Percentiles rank a stretch among this genome's conserved stretches.
Conservation (phyloP, 2,797 vertebrate genomes). For the Podarcis lilfordi region DNA sequence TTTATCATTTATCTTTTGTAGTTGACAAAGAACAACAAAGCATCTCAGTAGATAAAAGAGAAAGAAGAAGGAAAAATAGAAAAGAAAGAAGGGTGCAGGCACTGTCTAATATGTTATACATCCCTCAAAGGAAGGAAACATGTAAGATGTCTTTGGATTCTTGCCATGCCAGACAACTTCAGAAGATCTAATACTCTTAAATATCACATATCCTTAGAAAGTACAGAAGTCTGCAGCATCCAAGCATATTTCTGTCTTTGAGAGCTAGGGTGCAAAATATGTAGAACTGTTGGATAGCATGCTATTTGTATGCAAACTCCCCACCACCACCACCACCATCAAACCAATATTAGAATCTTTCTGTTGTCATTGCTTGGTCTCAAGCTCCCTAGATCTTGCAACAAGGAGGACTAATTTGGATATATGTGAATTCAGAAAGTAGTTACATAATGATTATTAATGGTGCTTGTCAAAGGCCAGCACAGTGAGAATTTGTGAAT, state of each 20-base stretch:
- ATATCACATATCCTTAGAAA: slow-evolving; percentile 40
- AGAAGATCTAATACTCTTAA: slow-evolving; percentile 44
- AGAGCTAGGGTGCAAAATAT: slow-evolving; percentile 47
- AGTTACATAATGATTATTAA: slow-evolving; percentile 76
- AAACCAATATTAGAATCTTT: slow-evolving; percentile 75
- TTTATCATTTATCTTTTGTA: slow-evolving; percentile 34
- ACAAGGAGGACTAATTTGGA: slow-evolving; percentile 72
- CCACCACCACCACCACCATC: slow-evolving; percentile 47
- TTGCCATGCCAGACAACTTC: slow-evolving; percentile 29
- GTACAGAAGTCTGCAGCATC: neutral
- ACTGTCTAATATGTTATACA: slow-evolving; percentile 38
- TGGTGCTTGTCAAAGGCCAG: slow-evolving; percentile 71
- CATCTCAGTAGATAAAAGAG: slow-evolving; percentile 34
- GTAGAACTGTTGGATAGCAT: slow-evolving; percentile 65
- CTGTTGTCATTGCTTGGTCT: slow-evolving; percentile 76
- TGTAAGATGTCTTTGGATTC: slow-evolving; percentile 37
- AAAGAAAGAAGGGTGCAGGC: slow-evolving; percentile 17
- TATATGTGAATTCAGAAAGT: slow-evolving; percentile 73
- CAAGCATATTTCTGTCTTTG: slow-evolving; percentile 13
- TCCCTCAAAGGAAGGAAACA: slow-evolving; percentile 36
- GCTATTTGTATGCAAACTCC: slow-evolving; percentile 65
- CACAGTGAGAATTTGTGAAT: slow-evolving; percentile 69
- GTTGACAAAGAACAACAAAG: neutral
- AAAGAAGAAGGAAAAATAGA: neutral
- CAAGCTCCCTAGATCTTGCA: slow-evolving; percentile 72